These are phyloP conservation scores for Ptyas mucosa DNA, from an alignment of 2,113 vertebrate genomes.

Conservation along the genomic window DNA sequence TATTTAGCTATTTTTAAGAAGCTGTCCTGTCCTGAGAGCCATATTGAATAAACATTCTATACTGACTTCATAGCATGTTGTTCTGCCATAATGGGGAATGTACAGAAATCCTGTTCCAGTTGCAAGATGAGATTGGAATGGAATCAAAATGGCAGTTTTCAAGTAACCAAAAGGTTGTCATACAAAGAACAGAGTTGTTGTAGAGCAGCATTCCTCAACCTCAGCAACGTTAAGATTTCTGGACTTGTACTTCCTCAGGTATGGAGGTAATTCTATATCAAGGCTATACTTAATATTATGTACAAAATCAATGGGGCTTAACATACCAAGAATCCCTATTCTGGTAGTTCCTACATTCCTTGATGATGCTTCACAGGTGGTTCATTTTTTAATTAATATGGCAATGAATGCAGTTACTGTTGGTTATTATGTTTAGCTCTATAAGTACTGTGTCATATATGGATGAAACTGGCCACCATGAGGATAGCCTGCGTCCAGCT, in stretches of 20 bases:
- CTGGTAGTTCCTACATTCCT: background rate
- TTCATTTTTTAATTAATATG: background rate
- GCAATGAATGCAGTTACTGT: background rate
- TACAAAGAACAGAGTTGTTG: background rate
- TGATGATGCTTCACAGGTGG: background rate
- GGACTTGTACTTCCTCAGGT: background rate
- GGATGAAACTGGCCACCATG: slow-evolving; percentile 74
- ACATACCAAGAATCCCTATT: background rate
- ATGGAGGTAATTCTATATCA: background rate
- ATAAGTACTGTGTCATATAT: slow-evolving; percentile 71
- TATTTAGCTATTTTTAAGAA: background rate
- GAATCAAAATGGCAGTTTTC: background rate
- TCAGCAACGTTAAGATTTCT: background rate
- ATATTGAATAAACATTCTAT: background rate
- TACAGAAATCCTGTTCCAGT: background rate
- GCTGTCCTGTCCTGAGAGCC: background rate
- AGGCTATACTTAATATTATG: background rate
- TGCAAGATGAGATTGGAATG: background rate
- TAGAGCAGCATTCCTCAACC: background rate
- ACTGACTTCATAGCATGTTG: background rate
- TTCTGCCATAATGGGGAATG: background rate
- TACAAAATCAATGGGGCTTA: background rate
- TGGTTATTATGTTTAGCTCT: slow-evolving; percentile 65
- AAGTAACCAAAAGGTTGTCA: background rate
- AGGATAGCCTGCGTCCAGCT: slow-evolving; percentile 59